These are phyloP conservation scores for Erethizon dorsatum DNA, from an alignment of 2,797 vertebrate species.

Conservation along the genomic window DNA sequence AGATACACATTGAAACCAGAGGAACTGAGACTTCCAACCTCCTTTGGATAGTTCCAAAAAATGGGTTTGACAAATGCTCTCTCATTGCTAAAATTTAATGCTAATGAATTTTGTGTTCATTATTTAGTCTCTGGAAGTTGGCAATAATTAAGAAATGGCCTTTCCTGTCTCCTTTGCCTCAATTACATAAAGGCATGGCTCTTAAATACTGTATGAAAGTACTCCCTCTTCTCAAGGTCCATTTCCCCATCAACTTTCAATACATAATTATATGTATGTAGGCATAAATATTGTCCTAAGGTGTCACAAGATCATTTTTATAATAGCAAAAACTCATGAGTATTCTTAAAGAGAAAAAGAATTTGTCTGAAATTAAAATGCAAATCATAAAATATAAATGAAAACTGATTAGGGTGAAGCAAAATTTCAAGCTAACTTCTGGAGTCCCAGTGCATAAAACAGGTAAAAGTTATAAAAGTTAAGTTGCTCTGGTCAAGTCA, in stretches of 20 bases:
- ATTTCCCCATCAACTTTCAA: conserved; percentile 22
- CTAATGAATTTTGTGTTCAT: not conserved
- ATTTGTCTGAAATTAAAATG: not conserved
- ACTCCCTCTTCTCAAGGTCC: not conserved
- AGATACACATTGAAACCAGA: not conserved
- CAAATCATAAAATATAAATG: conserved; percentile 25
- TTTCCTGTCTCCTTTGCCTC: not conserved
- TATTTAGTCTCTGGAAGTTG: conserved; percentile 7
- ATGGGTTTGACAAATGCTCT: not conserved
- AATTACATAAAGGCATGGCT: not conserved
- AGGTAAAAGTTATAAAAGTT: not conserved
- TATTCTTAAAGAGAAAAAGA: conserved; percentile 47
- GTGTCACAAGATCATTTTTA: conserved; percentile 10
- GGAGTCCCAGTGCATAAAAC: not conserved
- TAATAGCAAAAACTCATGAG: not conserved
- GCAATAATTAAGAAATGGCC: not conserved
- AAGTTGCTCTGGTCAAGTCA: not conserved
- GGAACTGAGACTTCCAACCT: not conserved
- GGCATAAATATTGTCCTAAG: conserved; percentile 3
- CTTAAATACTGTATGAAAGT: conserved; percentile 18
- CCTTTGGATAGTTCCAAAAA: not conserved
- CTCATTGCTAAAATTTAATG: not conserved
- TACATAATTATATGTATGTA: conserved; percentile 8
- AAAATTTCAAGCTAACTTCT: not conserved
- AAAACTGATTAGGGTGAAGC: not conserved